Percentiles rank a stretch among this genome's conserved stretches.
Evolutionary conservation across 1,140 invertebrate species (phyloP).

Genomic region (Pseudachorutes palmiensis): DNA sequence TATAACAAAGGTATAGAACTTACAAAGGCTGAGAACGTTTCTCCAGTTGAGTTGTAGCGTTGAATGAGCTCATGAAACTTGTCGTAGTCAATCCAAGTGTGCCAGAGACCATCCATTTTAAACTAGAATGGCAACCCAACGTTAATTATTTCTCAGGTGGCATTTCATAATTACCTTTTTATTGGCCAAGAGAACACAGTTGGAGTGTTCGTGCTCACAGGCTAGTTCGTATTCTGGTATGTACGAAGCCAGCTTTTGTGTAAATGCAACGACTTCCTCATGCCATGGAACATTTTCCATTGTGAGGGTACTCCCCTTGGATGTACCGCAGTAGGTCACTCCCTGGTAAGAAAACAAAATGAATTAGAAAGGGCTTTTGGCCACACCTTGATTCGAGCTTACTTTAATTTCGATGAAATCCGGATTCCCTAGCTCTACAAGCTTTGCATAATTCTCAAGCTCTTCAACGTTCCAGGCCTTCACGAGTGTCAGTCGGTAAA

Average conservation of each 20-base stretch:
- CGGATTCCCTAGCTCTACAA: slow-evolving; percentile 53
- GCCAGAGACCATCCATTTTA: slow-evolving; percentile 50
- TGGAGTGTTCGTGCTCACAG: slow-evolving; percentile 58
- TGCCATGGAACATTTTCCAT: slow-evolving; percentile 62
- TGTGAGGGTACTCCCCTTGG: slow-evolving; percentile 51
- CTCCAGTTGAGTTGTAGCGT: slow-evolving; percentile 43
- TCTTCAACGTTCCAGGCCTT: slow-evolving; percentile 57
- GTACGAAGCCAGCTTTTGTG: slow-evolving; percentile 44
- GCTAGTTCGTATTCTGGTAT: slow-evolving; percentile 53
- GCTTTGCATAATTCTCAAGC: slow-evolving; percentile 52
- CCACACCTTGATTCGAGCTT: background rate
- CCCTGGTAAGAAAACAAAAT: slow-evolving; percentile 45
- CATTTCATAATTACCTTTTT: slow-evolving; percentile 45
- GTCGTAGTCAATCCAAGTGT: slow-evolving; percentile 58
- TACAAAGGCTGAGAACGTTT: slow-evolving; percentile 47
- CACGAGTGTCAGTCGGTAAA: slow-evolving; percentile 57
- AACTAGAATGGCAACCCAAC: slow-evolving; percentile 44
- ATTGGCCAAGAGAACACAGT: slow-evolving; percentile 54
- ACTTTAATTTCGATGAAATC: slow-evolving; percentile 61
- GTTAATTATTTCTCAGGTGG: background rate
- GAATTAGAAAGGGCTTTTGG: background rate
- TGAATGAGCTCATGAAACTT: slow-evolving; percentile 50
- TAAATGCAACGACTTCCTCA: slow-evolving; percentile 54
- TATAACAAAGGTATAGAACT: too few relatives aligned
- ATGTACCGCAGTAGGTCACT: slow-evolving; percentile 57